Percentiles rank a stretch among this genome's conserved stretches.
Evolutionary conservation across 2,888 invertebrate species (phyloP).

Genomic region (Branchipolynoe longqiensis): DNA sequence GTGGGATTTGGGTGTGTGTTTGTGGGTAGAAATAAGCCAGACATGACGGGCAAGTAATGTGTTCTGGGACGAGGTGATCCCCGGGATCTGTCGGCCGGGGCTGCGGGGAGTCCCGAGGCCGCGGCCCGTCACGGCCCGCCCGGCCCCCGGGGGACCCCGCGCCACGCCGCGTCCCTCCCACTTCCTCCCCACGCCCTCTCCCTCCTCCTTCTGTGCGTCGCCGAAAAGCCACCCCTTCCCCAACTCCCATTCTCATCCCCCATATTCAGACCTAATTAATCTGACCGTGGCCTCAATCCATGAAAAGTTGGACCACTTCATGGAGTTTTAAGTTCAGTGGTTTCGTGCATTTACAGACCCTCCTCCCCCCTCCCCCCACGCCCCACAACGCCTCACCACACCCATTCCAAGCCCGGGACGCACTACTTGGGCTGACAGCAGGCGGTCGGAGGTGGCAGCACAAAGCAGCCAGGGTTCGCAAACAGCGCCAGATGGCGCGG

Average conservation of each 20-base stretch:
- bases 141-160: neutral
- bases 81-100: conserved; percentile 12
- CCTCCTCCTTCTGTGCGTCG: neutral
- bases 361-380: neutral
- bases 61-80: conserved; percentile 44
- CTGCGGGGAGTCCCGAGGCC: conserved; percentile 1
- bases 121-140: neutral
- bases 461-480: neutral
- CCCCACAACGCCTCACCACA: neutral
- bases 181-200: neutral
- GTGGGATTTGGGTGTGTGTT: conserved; percentile 54
- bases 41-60: conserved; percentile 53
- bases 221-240: conserved; percentile 4
- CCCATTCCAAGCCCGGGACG: neutral
- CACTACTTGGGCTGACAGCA: no score
- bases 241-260: neutral
- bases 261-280: no score
- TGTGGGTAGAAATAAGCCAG: conserved; percentile 46
- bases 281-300: no score
- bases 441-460: no score
- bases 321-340: no score
- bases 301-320: no score
- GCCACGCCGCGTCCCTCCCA: neutral
- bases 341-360: no score
- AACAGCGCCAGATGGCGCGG: neutral